Conservation (phyloP, 2,113 vertebrate species). For the Austrofundulus limnaeus region DNA sequence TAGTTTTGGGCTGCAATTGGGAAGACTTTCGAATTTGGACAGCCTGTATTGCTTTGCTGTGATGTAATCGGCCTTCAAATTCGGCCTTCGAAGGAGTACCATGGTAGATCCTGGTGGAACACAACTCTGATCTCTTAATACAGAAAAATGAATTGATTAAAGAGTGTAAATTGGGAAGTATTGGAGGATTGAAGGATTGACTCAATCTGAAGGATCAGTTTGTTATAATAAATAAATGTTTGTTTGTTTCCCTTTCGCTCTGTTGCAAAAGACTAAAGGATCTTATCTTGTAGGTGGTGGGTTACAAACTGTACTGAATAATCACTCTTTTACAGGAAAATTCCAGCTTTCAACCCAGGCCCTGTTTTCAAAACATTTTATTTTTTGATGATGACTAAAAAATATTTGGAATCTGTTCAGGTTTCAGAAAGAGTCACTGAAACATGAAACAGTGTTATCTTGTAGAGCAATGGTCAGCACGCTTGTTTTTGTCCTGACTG, state of each 20-base stretch:
- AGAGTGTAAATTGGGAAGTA: constrained; percentile 3
- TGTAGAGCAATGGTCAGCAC: not conserved
- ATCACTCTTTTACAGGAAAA: constrained; percentile 26
- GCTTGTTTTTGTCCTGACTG: not conserved
- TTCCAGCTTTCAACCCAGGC: not conserved
- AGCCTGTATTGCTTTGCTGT: too few relatives aligned
- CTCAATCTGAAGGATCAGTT: constrained; percentile 8
- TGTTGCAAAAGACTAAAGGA: constrained; percentile 77
- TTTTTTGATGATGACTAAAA: not conserved
- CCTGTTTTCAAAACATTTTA: not conserved
- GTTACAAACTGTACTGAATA: constrained; percentile 57
- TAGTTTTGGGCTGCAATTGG: too few relatives aligned
- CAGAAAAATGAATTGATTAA: too few relatives aligned
- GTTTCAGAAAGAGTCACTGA: not conserved
- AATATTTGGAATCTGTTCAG: not conserved
- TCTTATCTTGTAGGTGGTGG: constrained; percentile 79
- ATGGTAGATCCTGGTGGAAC: too few relatives aligned
- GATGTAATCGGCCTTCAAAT: too few relatives aligned
- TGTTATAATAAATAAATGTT: constrained; percentile 26
- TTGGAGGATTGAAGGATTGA: constrained; percentile 9
- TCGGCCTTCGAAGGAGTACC: too few relatives aligned
- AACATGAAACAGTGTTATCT: not conserved
- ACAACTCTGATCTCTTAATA: too few relatives aligned
- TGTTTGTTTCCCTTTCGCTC: constrained; percentile 44
- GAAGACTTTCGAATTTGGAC: too few relatives aligned